A percentile compares a stretch with the other conserved stretches of the same genome.
These are phyloP conservation scores for Asarcornis scutulata DNA, from an alignment of 2,113 vertebrate genomes.

Conservation along the genomic window DNA sequence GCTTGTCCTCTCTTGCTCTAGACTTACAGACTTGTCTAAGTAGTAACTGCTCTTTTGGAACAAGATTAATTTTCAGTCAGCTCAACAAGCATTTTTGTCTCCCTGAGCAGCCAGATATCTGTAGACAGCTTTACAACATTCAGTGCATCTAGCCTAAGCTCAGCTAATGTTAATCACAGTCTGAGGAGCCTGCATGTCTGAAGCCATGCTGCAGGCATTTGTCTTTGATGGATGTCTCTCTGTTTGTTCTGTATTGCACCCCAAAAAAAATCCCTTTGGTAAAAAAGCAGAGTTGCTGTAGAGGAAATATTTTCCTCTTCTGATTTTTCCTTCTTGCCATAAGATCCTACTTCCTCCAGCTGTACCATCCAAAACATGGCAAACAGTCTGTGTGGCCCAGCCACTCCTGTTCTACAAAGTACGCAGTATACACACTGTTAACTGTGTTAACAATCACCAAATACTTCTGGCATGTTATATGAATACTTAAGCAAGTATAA, in stretches of 20 bases:
- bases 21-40: not conserved
- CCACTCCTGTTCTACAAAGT: not conserved
- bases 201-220: not conserved
- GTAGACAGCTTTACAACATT: not conserved
- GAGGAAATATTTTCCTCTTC: not conserved
- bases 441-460: not conserved
- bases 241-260: not conserved
- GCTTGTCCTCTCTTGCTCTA: not conserved
- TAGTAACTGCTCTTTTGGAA: not conserved
- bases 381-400: rapidly evolving
- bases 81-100: not conserved
- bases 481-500: not conserved
- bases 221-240: not conserved
- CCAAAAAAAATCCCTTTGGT: not conserved
- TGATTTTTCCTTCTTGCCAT: not conserved
- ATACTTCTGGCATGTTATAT: not conserved
- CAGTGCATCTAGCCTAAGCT: not conserved
- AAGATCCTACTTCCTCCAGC: not conserved
- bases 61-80: not conserved
- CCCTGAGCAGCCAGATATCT: rapidly evolving
- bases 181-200: not conserved
- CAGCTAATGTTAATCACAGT: not conserved
- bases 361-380: not conserved
- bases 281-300: not conserved
- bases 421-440: not conserved